A percentile compares a stretch with the other conserved stretches of the same genome.
Evolutionary conservation across 2,113 vertebrate species (phyloP).

Genomic region (Montifringilla adamsi): DNA sequence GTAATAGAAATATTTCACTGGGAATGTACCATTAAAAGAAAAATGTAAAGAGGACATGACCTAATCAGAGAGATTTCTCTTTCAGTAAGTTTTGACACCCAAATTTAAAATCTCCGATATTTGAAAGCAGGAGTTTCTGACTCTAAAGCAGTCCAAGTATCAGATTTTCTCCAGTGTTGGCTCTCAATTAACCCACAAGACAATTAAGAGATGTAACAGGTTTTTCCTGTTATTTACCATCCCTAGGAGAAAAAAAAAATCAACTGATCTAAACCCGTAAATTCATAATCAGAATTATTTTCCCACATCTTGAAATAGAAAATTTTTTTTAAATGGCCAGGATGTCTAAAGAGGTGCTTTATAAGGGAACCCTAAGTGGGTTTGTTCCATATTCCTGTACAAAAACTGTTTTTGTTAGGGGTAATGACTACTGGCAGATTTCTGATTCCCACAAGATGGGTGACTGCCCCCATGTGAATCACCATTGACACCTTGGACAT

Average conservation of each 20-base stretch:
- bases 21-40: not conserved
- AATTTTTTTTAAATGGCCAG: fast-evolving
- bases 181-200: not conserved
- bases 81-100: not conserved
- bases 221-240: not conserved
- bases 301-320: not conserved
- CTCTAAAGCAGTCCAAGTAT: not conserved
- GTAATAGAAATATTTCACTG: not conserved
- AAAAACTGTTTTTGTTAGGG: not conserved
- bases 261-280: fast-evolving
- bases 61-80: not conserved
- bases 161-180: not conserved
- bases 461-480: not conserved
- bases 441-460: not conserved
- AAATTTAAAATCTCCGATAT: fast-evolving
- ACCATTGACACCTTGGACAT: not conserved
- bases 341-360: not conserved
- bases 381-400: not conserved
- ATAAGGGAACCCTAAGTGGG: fast-evolving
- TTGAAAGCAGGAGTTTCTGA: not conserved
- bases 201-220: not conserved
- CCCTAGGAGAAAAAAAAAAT: not conserved
- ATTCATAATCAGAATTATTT: not conserved
- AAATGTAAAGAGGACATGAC: not conserved
- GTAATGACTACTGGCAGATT: not conserved